Percentiles rank a stretch among this genome's conserved stretches.
Evolutionary conservation across 1,140 invertebrate species (phyloP).

Genomic region (Alviniconcha marisindica): DNA sequence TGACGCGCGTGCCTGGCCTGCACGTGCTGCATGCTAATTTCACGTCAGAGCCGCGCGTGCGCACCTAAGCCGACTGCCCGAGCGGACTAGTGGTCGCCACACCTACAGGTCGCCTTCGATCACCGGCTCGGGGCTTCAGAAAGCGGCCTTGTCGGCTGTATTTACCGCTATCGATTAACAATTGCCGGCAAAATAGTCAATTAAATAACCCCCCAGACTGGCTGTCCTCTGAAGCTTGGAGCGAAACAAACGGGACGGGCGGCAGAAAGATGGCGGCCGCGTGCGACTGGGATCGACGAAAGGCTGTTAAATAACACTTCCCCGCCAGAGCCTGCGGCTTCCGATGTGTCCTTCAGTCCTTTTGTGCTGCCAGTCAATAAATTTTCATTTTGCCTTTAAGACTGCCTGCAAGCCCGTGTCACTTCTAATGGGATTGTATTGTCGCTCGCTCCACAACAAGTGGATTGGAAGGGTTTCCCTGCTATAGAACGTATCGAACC

Average conservation of each 20-base stretch:
- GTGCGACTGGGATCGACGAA: conserved; percentile 21
- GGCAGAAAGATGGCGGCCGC: conserved; percentile 4
- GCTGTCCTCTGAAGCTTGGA: conserved; percentile 10
- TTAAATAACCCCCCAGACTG: conserved; percentile 31
- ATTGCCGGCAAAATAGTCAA: conserved; percentile 38
- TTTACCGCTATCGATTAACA: conserved; percentile 31
- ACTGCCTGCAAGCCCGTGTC: conserved; percentile 29
- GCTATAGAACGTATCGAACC: conserved; percentile 17
- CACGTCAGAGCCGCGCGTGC: conserved; percentile 27
- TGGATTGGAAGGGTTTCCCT: conserved; percentile 30
- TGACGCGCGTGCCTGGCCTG: neutral
- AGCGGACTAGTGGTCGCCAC: neutral
- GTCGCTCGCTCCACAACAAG: conserved; percentile 33
- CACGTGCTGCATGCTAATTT: conserved; percentile 40
- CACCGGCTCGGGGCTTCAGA: neutral
- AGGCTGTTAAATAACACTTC: conserved; percentile 36
- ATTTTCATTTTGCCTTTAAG: conserved; percentile 40
- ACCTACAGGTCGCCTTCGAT: neutral
- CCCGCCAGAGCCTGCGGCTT: neutral
- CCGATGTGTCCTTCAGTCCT: conserved; percentile 4
- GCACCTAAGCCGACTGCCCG: neutral
- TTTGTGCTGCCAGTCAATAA: conserved; percentile 33
- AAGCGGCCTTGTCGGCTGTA: conserved; percentile 5
- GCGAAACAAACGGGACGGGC: conserved; percentile 25
- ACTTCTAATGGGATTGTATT: conserved; percentile 39